Evolutionary conservation across 2,113 vertebrate species (phyloP).

Genomic region (Camelus dromedarius): DNA sequence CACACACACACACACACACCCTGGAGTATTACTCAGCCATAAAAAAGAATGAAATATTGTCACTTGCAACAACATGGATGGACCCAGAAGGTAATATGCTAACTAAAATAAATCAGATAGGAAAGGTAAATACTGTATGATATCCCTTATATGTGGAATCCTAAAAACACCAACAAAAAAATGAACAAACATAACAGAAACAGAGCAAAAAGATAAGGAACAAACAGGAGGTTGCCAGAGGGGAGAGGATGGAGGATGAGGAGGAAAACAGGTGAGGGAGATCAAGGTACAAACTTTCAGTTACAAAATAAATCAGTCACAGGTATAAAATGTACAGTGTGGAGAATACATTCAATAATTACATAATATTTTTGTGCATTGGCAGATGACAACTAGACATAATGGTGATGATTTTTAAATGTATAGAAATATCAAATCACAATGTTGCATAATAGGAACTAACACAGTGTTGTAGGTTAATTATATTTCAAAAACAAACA

Average conservation of each 20-base stretch:
- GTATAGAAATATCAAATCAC: not conserved
- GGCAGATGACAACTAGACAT: not conserved
- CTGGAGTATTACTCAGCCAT: not conserved
- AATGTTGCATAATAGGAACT: not conserved
- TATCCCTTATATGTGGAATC: not conserved
- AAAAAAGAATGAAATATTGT: not conserved
- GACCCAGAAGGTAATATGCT: not conserved
- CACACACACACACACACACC: not conserved
- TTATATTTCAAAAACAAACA: not conserved
- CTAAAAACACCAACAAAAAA: not conserved
- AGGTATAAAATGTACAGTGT: not conserved
- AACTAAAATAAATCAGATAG: not conserved
- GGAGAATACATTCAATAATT: not conserved
- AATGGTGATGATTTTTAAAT: not conserved
- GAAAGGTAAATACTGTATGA: not conserved
- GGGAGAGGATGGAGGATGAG: no score
- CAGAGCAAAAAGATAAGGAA: not conserved
- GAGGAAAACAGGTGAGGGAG: not conserved
- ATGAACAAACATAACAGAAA: not conserved
- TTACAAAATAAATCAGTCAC: not conserved
- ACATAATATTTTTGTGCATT: not conserved
- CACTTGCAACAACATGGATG: not conserved
- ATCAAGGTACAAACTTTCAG: not conserved
- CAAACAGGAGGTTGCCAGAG: not conserved
- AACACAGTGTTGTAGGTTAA: not conserved